Conservation (phyloP, 2,113 vertebrate genomes). For the Pterocles orientalis region DNA sequence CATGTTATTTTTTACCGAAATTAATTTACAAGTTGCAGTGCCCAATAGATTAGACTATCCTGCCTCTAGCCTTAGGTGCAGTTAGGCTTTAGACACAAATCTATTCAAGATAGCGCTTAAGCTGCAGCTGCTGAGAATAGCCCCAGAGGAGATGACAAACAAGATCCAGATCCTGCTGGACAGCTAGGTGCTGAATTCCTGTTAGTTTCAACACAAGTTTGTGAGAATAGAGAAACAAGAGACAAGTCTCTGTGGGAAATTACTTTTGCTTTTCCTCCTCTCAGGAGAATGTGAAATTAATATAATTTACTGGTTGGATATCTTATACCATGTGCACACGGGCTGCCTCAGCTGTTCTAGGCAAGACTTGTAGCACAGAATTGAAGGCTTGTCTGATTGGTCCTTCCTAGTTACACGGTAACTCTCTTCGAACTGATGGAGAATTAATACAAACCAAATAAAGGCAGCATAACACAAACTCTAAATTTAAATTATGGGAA, state of each 20-base stretch:
- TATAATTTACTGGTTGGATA: neutral
- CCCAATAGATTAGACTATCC: neutral
- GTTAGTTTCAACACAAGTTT: neutral
- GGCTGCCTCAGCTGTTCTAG: neutral
- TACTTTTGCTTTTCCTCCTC: neutral
- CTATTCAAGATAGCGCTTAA: neutral
- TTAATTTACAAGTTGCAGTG: neutral
- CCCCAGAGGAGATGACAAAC: neutral
- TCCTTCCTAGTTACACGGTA: neutral
- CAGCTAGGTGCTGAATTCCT: neutral
- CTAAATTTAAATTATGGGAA: neutral
- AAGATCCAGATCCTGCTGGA: neutral
- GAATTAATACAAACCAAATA: neutral
- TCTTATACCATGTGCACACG: neutral
- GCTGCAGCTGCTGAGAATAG: neutral
- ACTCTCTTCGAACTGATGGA: neutral
- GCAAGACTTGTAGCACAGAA: neutral
- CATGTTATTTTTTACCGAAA: neutral
- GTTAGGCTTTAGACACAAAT: neutral
- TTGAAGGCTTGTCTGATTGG: neutral
- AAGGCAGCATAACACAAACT: neutral
- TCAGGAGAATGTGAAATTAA: neutral
- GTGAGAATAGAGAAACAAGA: neutral
- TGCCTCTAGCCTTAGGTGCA: neutral
- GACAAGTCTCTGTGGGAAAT: neutral